Evolutionary conservation across 2,888 invertebrate genomes (phyloP), one percentile per base, ranked within the genome.

Genomic region (Phaedon cochleariae): DNA sequence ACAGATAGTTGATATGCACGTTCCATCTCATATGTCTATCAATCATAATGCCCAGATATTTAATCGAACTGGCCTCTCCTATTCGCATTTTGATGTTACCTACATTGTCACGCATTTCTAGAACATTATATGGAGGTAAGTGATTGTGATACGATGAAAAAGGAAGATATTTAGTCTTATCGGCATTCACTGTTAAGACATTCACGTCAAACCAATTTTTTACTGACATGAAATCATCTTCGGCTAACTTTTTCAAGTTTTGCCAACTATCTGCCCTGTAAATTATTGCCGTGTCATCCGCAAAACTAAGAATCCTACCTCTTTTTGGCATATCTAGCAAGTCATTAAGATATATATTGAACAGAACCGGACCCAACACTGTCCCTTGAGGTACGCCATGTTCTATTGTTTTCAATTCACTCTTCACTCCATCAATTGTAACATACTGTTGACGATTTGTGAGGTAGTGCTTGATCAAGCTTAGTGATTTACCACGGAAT

Each of bases 251-350:
- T 46, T 58, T 58, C 29, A 58, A 12, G 7, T 12, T 41, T 22
- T 46, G 21, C 58, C 58, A 58, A 15, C 9, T 46, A 37, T 58
- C 45, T 22, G 22, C 46, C 29, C 46, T 46, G 17, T 46, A 58
- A 12, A 58, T 22, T 2, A 58, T 46, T 22, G 45, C 58, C 15
- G 46, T 58, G 17, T 45, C 58, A 58, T 58, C 58, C 17, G 45
- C 46, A 45, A 58, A 58, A 46, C 58, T 46, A n/a, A 58, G 26
- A n/a, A 58, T 22, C 10, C 15, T 22, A 21, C 58, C 46, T 15
- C 18, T 22, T 26, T 26, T 26, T 26, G 26, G 26, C 26, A 26
- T 26, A 7, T 26, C 26, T 26, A 49, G 20, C n/a, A 49, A n/a
- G 22, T 49, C 49, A 21, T 12, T 49, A 5, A 49, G 21, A 49